phyloP scores from a whole-genome alignment of 2,113 vertebrate species.

The Neogale vison region DNA sequence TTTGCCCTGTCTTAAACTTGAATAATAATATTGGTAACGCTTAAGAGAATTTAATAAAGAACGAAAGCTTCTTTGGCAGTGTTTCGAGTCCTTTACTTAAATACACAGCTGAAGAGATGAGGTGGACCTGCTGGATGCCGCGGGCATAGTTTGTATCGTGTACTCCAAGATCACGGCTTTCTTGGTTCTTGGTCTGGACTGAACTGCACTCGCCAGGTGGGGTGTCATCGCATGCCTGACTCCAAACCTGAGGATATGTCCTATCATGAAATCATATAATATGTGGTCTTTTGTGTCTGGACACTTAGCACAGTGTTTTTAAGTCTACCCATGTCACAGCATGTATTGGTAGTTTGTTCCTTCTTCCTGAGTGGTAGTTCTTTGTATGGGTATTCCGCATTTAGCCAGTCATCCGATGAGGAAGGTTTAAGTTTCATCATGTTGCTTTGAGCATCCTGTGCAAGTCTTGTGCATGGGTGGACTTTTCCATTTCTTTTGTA shows the following conservation, averaged over 20 bases:
- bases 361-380: neutral
- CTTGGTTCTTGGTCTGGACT: neutral
- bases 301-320: neutral
- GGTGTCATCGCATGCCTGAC: neutral
- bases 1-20: constrained; percentile 4
- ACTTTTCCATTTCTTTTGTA: neutral
- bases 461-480: neutral
- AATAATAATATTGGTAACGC: neutral
- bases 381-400: neutral
- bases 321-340: neutral
- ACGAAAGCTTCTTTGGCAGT: neutral
- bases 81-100: neutral
- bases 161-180: neutral
- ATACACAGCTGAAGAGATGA: neutral
- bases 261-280: neutral
- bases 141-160: neutral
- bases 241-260: neutral
- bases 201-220: neutral
- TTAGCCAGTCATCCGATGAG: neutral
- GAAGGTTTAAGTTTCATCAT: neutral
- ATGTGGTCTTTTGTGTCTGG: neutral
- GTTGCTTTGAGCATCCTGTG: neutral
- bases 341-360: neutral
- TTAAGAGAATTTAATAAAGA: constrained; percentile 10
- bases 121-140: neutral